phyloP scores from a whole-genome alignment of 2,888 invertebrate species.

The Antitype chi region DNA sequence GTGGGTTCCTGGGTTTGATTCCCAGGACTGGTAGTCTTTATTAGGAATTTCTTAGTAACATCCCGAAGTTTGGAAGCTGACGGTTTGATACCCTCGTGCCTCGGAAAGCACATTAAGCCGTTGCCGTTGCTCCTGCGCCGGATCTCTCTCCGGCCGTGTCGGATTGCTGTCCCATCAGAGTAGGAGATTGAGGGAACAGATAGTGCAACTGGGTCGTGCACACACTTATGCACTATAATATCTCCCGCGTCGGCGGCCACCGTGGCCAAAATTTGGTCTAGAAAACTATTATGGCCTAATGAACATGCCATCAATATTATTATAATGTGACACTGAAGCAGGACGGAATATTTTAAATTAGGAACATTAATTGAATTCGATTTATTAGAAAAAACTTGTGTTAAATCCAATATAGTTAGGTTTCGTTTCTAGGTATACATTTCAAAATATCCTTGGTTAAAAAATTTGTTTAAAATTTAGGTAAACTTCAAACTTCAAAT shows the following conservation, averaged over 20 bases:
- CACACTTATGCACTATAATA: neutral
- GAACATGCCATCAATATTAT: neutral
- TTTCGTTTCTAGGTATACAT: no score
- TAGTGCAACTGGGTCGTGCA: neutral
- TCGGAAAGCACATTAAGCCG: no score
- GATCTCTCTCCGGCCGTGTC: neutral
- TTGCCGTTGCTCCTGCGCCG: neutral
- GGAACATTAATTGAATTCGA: neutral
- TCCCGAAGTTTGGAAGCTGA: no score
- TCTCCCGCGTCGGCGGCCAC: neutral
- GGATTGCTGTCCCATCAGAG: neutral
- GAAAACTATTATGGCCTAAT: neutral
- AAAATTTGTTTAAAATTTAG: no score
- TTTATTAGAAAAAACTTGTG: neutral
- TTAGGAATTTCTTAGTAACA: no score
- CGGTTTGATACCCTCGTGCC: no score
- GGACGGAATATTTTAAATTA: neutral
- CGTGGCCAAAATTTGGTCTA: neutral
- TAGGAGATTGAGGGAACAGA: neutral
- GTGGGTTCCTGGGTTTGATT: no score
- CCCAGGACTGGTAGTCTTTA: no score
- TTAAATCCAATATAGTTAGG: neutral
- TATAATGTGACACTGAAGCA: neutral
- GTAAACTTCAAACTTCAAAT: neutral
- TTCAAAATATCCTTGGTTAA: neutral